These are phyloP conservation scores for Byasa hedistus DNA, from an alignment of 2,888 invertebrate genomes.

Conservation along the genomic window DNA sequence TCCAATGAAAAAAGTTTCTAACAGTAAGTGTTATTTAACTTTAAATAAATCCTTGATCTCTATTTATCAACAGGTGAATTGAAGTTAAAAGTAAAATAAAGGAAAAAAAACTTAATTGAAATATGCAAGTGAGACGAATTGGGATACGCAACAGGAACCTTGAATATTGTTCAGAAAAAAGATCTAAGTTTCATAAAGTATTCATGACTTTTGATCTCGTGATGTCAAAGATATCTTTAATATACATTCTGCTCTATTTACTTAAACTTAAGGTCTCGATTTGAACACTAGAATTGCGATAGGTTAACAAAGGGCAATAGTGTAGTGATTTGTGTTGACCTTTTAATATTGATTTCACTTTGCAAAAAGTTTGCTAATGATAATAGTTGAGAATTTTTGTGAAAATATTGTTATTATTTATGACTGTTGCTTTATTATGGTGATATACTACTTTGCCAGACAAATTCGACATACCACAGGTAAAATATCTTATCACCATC, in stretches of 20 bases:
- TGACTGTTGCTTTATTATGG: too few species aligned
- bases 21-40: background rate
- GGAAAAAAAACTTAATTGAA: slow-evolving; percentile 22
- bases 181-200: slow-evolving; percentile 30
- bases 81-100: slow-evolving; percentile 11
- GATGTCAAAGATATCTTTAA: slow-evolving; percentile 1
- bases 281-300: background rate
- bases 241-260: background rate
- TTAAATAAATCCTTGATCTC: slow-evolving; percentile 12
- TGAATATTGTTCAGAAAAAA: slow-evolving; percentile 37
- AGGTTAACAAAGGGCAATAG: slow-evolving; percentile 17
- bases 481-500: too few species aligned
- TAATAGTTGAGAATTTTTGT: background rate
- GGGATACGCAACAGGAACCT: slow-evolving; percentile 37
- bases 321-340: slow-evolving; percentile 33
- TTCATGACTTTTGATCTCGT: slow-evolving; percentile 25
- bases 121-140: slow-evolving; percentile 35
- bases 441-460: too few species aligned
- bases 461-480: too few species aligned
- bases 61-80: slow-evolving; percentile 5
- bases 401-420: background rate
- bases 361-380: slow-evolving; percentile 30
- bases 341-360: slow-evolving; percentile 38
- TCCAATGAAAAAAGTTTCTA: background rate
- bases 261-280: background rate